Conservation (phyloP, 2,888 invertebrate species). For the Pandemis corylana region DNA sequence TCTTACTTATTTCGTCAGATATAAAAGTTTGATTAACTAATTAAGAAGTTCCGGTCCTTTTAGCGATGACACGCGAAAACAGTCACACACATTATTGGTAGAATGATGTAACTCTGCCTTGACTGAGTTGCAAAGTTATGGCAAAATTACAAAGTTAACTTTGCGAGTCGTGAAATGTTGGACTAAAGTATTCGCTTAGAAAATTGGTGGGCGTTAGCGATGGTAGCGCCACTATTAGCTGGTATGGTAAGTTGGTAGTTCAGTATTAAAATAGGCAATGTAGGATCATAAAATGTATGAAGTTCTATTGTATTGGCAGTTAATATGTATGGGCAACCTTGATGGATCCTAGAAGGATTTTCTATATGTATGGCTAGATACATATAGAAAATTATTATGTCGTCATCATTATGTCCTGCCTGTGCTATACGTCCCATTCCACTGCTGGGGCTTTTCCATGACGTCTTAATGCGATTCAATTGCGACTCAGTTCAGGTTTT, state of each 20-base stretch:
- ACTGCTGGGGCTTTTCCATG: no score
- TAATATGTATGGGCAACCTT: not conserved
- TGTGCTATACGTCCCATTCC: no score
- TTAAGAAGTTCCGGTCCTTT: slow-evolving; percentile 26
- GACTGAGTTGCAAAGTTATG: slow-evolving; percentile 12
- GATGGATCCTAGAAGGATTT: not conserved
- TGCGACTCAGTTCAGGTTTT: no score
- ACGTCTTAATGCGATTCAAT: no score
- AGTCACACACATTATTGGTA: slow-evolving; percentile 5
- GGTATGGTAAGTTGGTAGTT: not conserved
- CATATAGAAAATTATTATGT: no score
- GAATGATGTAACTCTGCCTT: slow-evolving; percentile 35
- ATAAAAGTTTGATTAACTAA: slow-evolving; percentile 19
- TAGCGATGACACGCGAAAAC: slow-evolving; percentile 19
- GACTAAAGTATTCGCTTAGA: not conserved
- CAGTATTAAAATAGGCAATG: not conserved
- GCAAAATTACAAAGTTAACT: not conserved
- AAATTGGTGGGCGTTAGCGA: not conserved
- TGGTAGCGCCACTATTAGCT: not conserved
- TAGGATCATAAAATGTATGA: not conserved
- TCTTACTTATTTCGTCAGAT: not conserved
- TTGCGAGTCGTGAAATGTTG: not conserved
- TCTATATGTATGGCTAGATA: no score
- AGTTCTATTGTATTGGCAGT: not conserved
- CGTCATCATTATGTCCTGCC: no score